phyloP scores from a whole-genome alignment of 2,888 invertebrate species.

The Dryomyza anilis region DNA sequence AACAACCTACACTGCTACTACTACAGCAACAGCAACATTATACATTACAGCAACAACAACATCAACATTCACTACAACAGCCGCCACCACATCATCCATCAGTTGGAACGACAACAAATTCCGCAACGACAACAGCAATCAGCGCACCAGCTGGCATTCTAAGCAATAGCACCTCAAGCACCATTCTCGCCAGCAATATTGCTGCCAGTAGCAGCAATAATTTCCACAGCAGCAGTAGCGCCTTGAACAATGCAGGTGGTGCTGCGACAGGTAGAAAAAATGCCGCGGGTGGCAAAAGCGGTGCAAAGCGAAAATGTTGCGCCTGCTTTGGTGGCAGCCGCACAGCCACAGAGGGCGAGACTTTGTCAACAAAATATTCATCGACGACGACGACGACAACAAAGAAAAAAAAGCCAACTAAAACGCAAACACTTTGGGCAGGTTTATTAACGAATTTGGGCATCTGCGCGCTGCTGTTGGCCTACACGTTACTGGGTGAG shows the following conservation, averaged over 20 bases:
- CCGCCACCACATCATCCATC: background rate
- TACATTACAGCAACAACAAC: background rate
- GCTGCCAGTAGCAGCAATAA: slow-evolving; percentile 22
- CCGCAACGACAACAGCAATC: background rate
- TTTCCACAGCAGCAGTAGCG: slow-evolving; percentile 31
- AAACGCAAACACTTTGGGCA: slow-evolving; percentile 63
- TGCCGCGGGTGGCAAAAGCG: too few relatives aligned
- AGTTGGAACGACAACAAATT: background rate
- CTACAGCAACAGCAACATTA: background rate
- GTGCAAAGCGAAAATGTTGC: slow-evolving; percentile 39
- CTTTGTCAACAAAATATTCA: slow-evolving; percentile 12
- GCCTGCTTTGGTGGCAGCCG: slow-evolving; percentile 38
- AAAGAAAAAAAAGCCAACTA: slow-evolving; percentile 43
- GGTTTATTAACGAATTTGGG: slow-evolving; percentile 81
- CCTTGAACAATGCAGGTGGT: slow-evolving; percentile 20
- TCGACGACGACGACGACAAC: slow-evolving; percentile 35
- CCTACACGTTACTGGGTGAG: slow-evolving; percentile 74
- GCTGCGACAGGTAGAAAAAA: too few relatives aligned
- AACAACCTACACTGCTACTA: background rate
- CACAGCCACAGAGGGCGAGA: slow-evolving; percentile 32
- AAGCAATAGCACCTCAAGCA: slow-evolving; percentile 19
- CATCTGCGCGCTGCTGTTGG: slow-evolving; percentile 80
- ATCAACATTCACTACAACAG: background rate
- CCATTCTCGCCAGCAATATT: slow-evolving; percentile 7
- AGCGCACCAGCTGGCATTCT: background rate